Conservation (phyloP, 2,113 vertebrate genomes). For the Ammodytes dubius region DNA sequence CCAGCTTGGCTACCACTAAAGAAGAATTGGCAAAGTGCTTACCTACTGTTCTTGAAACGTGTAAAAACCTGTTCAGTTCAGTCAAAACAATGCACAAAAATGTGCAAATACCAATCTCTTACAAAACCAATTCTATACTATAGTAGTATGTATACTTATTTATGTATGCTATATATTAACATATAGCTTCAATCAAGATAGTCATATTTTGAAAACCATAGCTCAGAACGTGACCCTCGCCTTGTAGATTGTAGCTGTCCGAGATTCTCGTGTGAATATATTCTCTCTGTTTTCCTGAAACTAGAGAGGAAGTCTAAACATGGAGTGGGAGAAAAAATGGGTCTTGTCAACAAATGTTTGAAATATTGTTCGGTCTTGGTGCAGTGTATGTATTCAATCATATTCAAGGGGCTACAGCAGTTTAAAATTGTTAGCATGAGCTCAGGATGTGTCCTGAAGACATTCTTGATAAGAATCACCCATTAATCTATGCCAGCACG, state of each 20-base stretch:
- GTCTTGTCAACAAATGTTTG: conserved; percentile 19
- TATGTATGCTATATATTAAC: not conserved
- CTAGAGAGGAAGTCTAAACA: not conserved
- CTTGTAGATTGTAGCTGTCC: not conserved
- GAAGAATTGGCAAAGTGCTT: not conserved
- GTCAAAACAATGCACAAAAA: not conserved
- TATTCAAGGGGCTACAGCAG: conserved; percentile 11
- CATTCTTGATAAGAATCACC: conserved; percentile 61
- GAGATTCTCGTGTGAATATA: not conserved
- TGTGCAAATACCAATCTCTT: not conserved
- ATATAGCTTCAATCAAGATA: not conserved
- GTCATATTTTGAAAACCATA: not conserved
- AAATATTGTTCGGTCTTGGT: conserved; percentile 13
- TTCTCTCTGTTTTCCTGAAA: conserved; percentile 1
- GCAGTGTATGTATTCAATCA: conserved; percentile 7
- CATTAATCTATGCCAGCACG: conserved; percentile 52
- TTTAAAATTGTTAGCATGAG: conserved; percentile 46
- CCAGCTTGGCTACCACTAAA: not conserved
- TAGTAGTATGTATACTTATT: not conserved
- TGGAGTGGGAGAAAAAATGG: conserved; percentile 1
- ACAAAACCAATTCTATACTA: not conserved
- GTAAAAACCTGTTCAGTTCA: not conserved
- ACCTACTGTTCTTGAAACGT: not conserved
- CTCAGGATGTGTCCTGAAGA: conserved; percentile 60
- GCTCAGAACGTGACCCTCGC: not conserved